Evolutionary conservation across 2,797 vertebrate species (phyloP), one percentile per base, ranked within the genome.

Genomic region (Caiman crocodilus): DNA sequence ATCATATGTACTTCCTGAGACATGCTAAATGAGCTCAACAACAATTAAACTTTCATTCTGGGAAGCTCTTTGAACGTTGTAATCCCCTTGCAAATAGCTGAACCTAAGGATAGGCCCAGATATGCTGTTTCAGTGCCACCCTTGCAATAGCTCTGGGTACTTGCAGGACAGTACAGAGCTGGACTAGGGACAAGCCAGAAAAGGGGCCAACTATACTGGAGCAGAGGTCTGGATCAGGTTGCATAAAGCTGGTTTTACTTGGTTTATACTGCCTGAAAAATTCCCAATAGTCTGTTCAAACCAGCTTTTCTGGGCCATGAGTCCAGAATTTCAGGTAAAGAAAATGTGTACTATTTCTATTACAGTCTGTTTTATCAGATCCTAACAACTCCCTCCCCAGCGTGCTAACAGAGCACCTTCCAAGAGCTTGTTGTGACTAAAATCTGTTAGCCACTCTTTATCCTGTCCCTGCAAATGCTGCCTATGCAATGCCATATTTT

Each of bases 61-160:
- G 63, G 25, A 88, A 88, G 74, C 0, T 0, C 14, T 50, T 21
- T 55, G 77, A 90, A 32, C 21, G 1, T 85, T 59, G 12, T 58
- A 88, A 2, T 23, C 91, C 21, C 26, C 60, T 3, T 1, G 35
- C 21, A 61, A 79, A 26, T 12, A 74, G 50, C 21, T 92, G 59
- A 20, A 61, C 55, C 7, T 57, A 75, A n/a, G 87, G 14, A 59
- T 6, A 93, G 77, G 30, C 18, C 6, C 76, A 86, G 16, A 1
- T 0, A 0, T 32, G 2, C 18, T 69, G 32, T n/a, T 35, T 69
- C 65, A 32, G 11, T 69, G 67, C 35, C 30, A 69, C 30, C 32
- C 35, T 21, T 35, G 32, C 67, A 35, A 20, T 35, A 25, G 21
- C 32, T 21, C 32, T 42, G 67, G 21, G 42, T 23, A 21, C 59